Evolutionary conservation across 2,888 invertebrate species (phyloP).

Genomic region (Amphiduros pacificus): DNA sequence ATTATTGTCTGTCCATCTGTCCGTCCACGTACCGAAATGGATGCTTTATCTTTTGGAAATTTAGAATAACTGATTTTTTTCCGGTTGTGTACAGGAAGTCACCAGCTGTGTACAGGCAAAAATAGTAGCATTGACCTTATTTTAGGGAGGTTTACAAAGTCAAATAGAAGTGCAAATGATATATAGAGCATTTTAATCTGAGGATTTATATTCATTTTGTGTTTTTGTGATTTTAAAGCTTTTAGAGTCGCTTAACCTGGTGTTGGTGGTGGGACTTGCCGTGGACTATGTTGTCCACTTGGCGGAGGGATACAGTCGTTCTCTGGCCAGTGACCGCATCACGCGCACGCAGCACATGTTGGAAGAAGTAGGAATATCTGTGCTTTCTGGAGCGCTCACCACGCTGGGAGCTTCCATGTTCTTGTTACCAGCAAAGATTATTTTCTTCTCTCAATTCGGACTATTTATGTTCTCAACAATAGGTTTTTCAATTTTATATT

Average conservation of each 20-base stretch:
- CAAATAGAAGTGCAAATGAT: no score
- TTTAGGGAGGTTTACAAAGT: no score
- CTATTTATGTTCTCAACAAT: conserved; percentile 49
- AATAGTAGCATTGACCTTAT: no score
- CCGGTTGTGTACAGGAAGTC: no score
- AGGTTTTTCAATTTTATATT: conserved; percentile 43
- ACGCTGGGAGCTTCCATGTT: conserved; percentile 47
- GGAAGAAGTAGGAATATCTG: conserved; percentile 43
- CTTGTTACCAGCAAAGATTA: conserved; percentile 43
- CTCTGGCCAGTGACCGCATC: conserved; percentile 36
- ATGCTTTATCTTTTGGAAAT: no score
- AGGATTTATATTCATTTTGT: no score
- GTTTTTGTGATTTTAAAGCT: no score
- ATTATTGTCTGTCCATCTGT: no score
- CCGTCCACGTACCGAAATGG: no score
- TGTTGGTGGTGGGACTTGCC: conserved; percentile 48
- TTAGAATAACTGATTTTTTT: no score
- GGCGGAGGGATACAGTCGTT: conserved; percentile 49
- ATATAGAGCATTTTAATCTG: no score
- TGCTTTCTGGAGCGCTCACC: conserved; percentile 48
- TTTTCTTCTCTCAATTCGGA: conserved; percentile 49
- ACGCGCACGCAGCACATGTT: conserved; percentile 45
- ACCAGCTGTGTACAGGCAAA: no score
- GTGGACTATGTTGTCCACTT: conserved; percentile 53
- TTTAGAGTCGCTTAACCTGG: conserved; percentile 51